Percentiles rank a stretch among this genome's conserved stretches.
Conservation (phyloP, 2,797 vertebrate genomes). For the Sciaenops ocellatus region DNA sequence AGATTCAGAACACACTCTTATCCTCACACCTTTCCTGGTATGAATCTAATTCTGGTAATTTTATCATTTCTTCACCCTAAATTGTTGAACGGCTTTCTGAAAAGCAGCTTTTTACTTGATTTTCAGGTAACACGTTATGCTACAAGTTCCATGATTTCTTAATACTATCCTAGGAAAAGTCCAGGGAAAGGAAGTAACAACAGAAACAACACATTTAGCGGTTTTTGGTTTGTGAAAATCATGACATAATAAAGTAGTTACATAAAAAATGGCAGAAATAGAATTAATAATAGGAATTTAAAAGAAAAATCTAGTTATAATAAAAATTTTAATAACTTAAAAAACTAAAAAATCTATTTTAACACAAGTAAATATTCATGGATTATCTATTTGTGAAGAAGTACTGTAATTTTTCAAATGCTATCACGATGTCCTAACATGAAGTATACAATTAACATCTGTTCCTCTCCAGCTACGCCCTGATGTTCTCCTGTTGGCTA, state of each 20-base stretch:
- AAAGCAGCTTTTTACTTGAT: not conserved
- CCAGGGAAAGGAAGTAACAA: too few relatives aligned
- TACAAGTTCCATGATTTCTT: too few relatives aligned
- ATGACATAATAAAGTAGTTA: not conserved
- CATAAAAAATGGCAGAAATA: not conserved
- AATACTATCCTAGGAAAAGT: too few relatives aligned
- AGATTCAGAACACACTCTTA: not conserved
- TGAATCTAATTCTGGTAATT: not conserved
- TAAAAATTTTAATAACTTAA: not conserved
- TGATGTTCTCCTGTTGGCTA: slow-evolving; percentile 94
- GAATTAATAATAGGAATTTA: not conserved
- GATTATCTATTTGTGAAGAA: not conserved
- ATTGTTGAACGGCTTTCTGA: not conserved
- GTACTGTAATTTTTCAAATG: not conserved
- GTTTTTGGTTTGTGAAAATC: not conserved
- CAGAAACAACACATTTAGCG: too few relatives aligned
- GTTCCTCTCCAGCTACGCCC: slow-evolving; percentile 83
- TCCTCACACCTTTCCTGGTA: not conserved
- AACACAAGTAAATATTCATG: not conserved
- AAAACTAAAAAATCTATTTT: not conserved
- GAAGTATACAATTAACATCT: not conserved
- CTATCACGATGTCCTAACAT: not conserved
- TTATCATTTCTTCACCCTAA: not conserved
- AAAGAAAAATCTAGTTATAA: not conserved
- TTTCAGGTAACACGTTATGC: not conserved